Base-by-base conservation (phyloP, 1,140 invertebrate genomes). In the Dinoponera quadriceps region DNA sequence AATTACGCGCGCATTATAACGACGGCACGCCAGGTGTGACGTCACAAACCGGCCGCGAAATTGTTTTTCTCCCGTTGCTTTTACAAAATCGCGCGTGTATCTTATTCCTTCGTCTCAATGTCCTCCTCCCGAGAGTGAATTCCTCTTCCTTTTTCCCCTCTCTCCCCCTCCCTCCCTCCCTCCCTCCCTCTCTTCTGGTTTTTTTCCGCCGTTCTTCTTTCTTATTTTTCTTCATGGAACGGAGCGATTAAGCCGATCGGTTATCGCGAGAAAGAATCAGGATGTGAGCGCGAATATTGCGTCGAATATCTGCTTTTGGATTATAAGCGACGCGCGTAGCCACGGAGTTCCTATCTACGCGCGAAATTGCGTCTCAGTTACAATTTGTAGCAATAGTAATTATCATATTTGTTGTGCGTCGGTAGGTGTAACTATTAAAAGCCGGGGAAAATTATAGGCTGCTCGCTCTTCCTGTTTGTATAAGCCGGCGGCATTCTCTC, bases 221-320 rank as follows among this genome's bases (percentile, higher is more conserved):
- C 38, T 62, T 16, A 49, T 18, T 63, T 22, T 51, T 14, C 18
- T 72, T 57, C 16, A 14, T 16, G 20, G 3, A 55, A 13, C 5
- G 13, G 49, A 38, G n/a, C 38, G 38, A 44, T 55, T 68, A 55
- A 66, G 3, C 38, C 13, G n/a, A 66, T 55, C 9, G 22, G 55
- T 78, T 68, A 78, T 78, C 51, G 20, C 20, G 38, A 49, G 4
- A 75, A 22, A 49, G 18, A 77, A n/a, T 5, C 20, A 2, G 33
- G 27, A 63, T 33, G 2, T 20, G 14, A 25, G 18, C 18, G 18
- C 14, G 33, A 11, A 20, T n/a, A 14, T 33, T 48, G 18, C 60
- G 1, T 55, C 44, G 55, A 20, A 78, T 55, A 55, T 14, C n/a
- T n/a, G 38, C 7, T 27, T 78, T 11, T 29, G 20, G 14, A 55